Conservation (phyloP, 2,888 invertebrate genomes). For the Stegophylla sp. region DNA sequence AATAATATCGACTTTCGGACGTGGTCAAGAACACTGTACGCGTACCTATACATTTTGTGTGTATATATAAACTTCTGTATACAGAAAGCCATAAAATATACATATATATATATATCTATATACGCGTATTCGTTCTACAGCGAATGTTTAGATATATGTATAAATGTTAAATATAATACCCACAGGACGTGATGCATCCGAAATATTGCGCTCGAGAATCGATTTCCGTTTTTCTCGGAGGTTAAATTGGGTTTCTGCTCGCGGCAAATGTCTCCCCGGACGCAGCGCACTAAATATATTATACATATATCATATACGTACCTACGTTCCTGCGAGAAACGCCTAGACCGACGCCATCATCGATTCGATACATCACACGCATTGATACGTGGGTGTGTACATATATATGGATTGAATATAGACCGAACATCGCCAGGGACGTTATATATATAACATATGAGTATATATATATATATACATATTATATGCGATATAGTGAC, state of each 20-base stretch:
- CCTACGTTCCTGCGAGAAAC: not conserved
- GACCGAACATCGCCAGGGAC: not conserved
- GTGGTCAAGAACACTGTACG: not conserved
- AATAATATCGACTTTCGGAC: slow-evolving; percentile 34
- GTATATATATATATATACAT: not conserved
- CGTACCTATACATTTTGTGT: too few species aligned
- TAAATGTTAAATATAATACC: not conserved
- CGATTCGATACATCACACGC: not conserved
- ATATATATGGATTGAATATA: not conserved
- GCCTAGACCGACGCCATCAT: not conserved
- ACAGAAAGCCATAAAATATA: not conserved
- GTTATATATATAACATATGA: too few species aligned
- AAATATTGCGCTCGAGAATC: not conserved
- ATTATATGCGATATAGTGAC: not conserved
- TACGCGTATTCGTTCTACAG: too few species aligned
- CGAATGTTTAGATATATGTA: not conserved
- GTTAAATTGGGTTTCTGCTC: slow-evolving; percentile 31
- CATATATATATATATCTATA: not conserved
- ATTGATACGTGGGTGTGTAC: too few species aligned
- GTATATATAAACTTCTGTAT: too few species aligned
- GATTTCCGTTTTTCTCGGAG: slow-evolving; percentile 28
- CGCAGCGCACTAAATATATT: not conserved
- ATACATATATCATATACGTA: not conserved
- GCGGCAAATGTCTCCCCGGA: slow-evolving; percentile 24
- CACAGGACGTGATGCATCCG: not conserved